Conservation (phyloP, 1,140 invertebrate species). For the Ceratosolen fusciceps region DNA sequence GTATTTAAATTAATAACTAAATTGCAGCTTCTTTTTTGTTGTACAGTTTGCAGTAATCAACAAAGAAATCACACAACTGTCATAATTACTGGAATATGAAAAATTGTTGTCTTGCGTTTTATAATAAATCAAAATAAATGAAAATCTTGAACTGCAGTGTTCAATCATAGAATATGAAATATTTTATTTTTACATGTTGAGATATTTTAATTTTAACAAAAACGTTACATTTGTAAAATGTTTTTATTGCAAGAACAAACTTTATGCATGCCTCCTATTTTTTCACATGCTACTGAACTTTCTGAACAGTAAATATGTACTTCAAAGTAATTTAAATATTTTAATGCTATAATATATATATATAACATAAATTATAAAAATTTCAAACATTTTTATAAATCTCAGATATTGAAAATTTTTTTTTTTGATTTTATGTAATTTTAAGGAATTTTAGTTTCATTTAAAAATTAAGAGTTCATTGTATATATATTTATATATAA, state of each 20-base stretch:
- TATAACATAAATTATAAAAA: neutral
- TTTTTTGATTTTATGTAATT: neutral
- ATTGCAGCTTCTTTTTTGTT: slow-evolving; percentile 51
- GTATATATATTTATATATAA: slow-evolving; percentile 17
- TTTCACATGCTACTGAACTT: slow-evolving; percentile 29
- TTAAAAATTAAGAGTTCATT: slow-evolving; percentile 9
- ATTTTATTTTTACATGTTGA: slow-evolving; percentile 26
- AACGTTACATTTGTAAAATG: slow-evolving; percentile 11
- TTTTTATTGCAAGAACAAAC: neutral
- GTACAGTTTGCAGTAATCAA: slow-evolving; percentile 51
- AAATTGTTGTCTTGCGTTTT: neutral
- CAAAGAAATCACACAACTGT: slow-evolving; percentile 55
- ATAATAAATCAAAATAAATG: slow-evolving; percentile 1
- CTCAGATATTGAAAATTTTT: slow-evolving; percentile 9
- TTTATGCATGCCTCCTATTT: neutral
- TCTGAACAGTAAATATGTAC: slow-evolving; percentile 32
- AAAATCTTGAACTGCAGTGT: slow-evolving; percentile 13
- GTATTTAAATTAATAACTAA: slow-evolving; percentile 19
- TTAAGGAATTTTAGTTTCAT: neutral
- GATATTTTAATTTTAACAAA: slow-evolving; percentile 28
- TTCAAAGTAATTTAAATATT: slow-evolving; percentile 22
- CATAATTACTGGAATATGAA: slow-evolving; percentile 38
- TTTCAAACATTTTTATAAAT: slow-evolving; percentile 14
- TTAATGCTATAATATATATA: neutral
- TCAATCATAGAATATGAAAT: slow-evolving; percentile 7